These are phyloP conservation scores for Eledona agricola DNA, from an alignment of 2,888 invertebrate genomes.

Conservation along the genomic window DNA sequence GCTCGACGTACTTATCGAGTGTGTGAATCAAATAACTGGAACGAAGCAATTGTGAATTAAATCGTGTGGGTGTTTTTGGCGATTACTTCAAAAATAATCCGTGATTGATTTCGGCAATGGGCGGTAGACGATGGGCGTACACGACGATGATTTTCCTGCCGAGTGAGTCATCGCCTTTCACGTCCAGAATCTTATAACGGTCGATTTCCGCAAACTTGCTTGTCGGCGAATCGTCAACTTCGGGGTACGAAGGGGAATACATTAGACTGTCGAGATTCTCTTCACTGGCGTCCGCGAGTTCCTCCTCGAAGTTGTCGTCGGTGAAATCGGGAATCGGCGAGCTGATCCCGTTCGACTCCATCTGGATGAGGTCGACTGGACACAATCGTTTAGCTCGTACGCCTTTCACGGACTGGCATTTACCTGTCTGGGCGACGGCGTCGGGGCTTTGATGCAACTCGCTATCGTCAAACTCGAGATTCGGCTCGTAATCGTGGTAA, in stretches of 20 bases:
- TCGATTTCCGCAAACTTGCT: slow-evolving; percentile 70
- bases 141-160: slow-evolving; percentile 96
- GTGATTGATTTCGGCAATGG: slow-evolving; percentile 63
- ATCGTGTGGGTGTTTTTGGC: slow-evolving; percentile 5
- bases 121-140: slow-evolving; percentile 85
- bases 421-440: slow-evolving; percentile 73
- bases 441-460: slow-evolving; percentile 77
- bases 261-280: slow-evolving; percentile 59
- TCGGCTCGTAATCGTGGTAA: slow-evolving; percentile 93
- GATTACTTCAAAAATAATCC: slow-evolving; percentile 74
- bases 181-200: slow-evolving; percentile 80
- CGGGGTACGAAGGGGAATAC: slow-evolving; percentile 59
- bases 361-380: slow-evolving; percentile 58
- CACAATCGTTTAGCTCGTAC: too few relatives aligned
- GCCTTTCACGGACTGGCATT: too few relatives aligned
- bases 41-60: slow-evolving; percentile 38
- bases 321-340: slow-evolving; percentile 86
- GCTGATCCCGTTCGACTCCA: slow-evolving; percentile 64
- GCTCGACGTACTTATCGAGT: slow-evolving; percentile 96
- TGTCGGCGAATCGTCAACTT: slow-evolving; percentile 70
- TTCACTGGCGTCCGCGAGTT: slow-evolving; percentile 73
- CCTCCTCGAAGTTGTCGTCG: slow-evolving; percentile 91
- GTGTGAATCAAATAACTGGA: slow-evolving; percentile 91
- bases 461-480: slow-evolving; percentile 95
- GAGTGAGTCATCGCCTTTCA: slow-evolving; percentile 82